Conservation (phyloP, 92 coral and sea anemone genomes). For the Porites rus region DNA sequence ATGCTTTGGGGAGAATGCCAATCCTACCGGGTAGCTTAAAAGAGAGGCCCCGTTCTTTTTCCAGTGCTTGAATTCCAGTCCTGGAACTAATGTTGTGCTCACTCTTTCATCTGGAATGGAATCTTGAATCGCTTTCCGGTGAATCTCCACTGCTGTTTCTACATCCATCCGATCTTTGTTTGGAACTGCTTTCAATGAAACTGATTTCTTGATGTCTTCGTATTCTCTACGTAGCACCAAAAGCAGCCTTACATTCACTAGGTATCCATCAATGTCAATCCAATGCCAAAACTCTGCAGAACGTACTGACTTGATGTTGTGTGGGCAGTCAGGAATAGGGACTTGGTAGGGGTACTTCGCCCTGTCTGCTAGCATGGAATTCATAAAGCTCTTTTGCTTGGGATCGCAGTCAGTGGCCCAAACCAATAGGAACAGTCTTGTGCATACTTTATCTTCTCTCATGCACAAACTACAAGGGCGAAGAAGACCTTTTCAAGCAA, state of each 20-base stretch:
- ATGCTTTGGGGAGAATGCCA: constrained; percentile 57
- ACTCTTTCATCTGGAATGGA: constrained; percentile 24
- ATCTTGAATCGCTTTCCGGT: no score
- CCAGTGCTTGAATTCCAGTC: constrained; percentile 57
- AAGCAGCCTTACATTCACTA: no score
- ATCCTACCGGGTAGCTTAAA: constrained; percentile 43
- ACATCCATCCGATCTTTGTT: no score
- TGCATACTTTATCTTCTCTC: constrained; percentile 44
- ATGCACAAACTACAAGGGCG: constrained; percentile 50
- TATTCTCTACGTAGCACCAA: no score
- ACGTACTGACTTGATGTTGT: no score
- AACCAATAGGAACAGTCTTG: constrained; percentile 57
- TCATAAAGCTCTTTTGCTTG: constrained; percentile 72
- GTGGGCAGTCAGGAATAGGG: constrained; percentile 58
- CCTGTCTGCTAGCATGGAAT: constrained; percentile 60
- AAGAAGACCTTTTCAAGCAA: constrained; percentile 37
- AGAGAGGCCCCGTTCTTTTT: constrained; percentile 30
- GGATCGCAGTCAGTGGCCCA: constrained; percentile 67
- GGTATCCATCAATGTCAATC: no score
- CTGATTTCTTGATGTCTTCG: no score
- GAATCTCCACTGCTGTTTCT: no score
- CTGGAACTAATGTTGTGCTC: constrained; percentile 45
- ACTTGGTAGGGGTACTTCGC: constrained; percentile 56
- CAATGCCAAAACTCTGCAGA: no score
- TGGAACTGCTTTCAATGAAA: no score